Percentiles rank a stretch among this genome's conserved stretches.
phyloP scores from a whole-genome alignment of 2,888 invertebrate genomes.

The Hirtodrosophila cameraria region DNA sequence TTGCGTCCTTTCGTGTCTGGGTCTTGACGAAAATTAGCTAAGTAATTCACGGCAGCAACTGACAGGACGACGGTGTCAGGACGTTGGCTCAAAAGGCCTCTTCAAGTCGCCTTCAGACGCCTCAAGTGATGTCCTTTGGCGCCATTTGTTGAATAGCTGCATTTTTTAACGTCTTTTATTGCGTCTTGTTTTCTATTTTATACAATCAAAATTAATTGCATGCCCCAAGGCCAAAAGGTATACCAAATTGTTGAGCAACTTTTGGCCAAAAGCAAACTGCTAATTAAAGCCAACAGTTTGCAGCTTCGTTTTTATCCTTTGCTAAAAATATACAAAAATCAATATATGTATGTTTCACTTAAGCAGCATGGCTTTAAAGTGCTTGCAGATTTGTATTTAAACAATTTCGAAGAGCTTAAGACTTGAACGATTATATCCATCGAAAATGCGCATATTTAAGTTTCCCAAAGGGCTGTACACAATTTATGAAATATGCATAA shows the following conservation, averaged over 20 bases:
- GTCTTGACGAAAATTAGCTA: slow-evolving; percentile 55
- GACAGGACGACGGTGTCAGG: slow-evolving; percentile 34
- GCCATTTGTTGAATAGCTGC: slow-evolving; percentile 39
- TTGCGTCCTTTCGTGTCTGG: slow-evolving; percentile 34
- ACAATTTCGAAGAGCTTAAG: not conserved
- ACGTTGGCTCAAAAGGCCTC: slow-evolving; percentile 46
- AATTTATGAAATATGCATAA: slow-evolving; percentile 42
- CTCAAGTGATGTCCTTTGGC: slow-evolving; percentile 19
- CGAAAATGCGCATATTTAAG: slow-evolving; percentile 35
- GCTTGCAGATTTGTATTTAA: not conserved
- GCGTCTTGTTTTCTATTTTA: slow-evolving; percentile 41
- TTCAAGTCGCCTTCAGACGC: slow-evolving; percentile 35
- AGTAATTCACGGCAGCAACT: slow-evolving; percentile 62
- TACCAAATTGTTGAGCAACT: not conserved
- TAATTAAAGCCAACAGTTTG: not conserved
- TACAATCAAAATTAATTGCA: slow-evolving; percentile 62
- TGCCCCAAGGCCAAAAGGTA: slow-evolving; percentile 24
- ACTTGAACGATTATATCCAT: not conserved
- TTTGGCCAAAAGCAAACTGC: not conserved
- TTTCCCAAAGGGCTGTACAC: slow-evolving; percentile 9
- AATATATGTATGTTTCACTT: not conserved
- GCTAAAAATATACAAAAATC: slow-evolving; percentile 15
- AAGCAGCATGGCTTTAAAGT: not conserved
- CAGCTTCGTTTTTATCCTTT: not conserved
- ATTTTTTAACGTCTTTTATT: slow-evolving; percentile 10